Percentiles rank a stretch among this genome's conserved stretches.
These are phyloP conservation scores for Drosophila melanogaster DNA, from an alignment of 1,140 invertebrate genomes.

Conservation along the genomic window Release_6_plus_ISO1_MT NT_033777.3:20006001-20006500, in stretches of 20 bases:
- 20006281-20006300: slow-evolving; percentile 91
- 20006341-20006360: slow-evolving; percentile 89
- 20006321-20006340: slow-evolving; percentile 91
- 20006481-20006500: slow-evolving; percentile 2
- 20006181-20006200: slow-evolving; percentile 46
- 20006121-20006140: slow-evolving; percentile 63
- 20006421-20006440: slow-evolving; percentile 57
- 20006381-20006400: slow-evolving; percentile 91
- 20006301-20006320: slow-evolving; percentile 90
- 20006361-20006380: slow-evolving; percentile 90
- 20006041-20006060: slow-evolving; percentile 46
- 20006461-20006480: slow-evolving; percentile 17
- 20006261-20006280: slow-evolving; percentile 92
- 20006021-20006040: slow-evolving; percentile 40
- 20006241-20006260: slow-evolving; percentile 94
- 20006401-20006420: slow-evolving; percentile 87
- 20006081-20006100: slow-evolving; percentile 52
- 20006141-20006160: slow-evolving; percentile 47
- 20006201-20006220: slow-evolving; percentile 33
- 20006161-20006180: slow-evolving; percentile 78
- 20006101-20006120: slow-evolving; percentile 61
- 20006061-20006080: slow-evolving; percentile 21
- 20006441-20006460: slow-evolving; percentile 10
- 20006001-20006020: slow-evolving; percentile 23
- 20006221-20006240: slow-evolving; percentile 87